phyloP scores from a whole-genome alignment of 1,140 invertebrate genomes.

The Neoseiulus cucumeris region DNA sequence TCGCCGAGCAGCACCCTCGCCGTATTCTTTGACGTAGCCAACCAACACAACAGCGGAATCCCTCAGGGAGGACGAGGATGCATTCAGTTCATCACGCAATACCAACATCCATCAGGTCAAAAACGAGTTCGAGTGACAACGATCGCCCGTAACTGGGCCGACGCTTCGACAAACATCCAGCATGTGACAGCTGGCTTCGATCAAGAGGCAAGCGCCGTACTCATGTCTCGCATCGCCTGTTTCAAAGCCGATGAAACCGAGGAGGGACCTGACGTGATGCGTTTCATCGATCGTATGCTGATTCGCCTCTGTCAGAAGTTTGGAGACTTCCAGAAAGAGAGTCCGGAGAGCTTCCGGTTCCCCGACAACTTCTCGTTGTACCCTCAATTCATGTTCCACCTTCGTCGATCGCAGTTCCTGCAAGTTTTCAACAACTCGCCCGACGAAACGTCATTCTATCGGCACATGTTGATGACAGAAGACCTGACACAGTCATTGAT shows the following conservation, averaged over 20 bases:
- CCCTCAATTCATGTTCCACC: slow-evolving; percentile 99
- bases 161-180: slow-evolving; percentile 33
- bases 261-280: slow-evolving; percentile 83
- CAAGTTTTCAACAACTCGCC: slow-evolving; percentile 99
- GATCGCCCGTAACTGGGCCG: slow-evolving; percentile 59
- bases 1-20: slow-evolving; percentile 77
- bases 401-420: slow-evolving; percentile 90
- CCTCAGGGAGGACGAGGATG: slow-evolving; percentile 87
- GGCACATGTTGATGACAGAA: slow-evolving; percentile 90
- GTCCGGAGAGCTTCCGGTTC: slow-evolving; percentile 84
- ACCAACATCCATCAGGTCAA: slow-evolving; percentile 92
- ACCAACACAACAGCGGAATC: slow-evolving; percentile 76
- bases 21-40: slow-evolving; percentile 93
- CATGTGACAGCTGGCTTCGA: slow-evolving; percentile 72
- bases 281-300: slow-evolving; percentile 95
- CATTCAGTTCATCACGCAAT: slow-evolving; percentile 95
- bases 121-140: slow-evolving; percentile 87
- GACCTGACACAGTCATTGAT: slow-evolving; percentile 91
- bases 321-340: slow-evolving; percentile 92
- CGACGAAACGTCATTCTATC: slow-evolving; percentile 97
- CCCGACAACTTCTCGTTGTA: slow-evolving; percentile 92
- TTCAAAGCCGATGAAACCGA: slow-evolving; percentile 81
- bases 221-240: slow-evolving; percentile 90
- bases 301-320: slow-evolving; percentile 97
- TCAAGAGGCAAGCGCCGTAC: slow-evolving; percentile 86